phyloP scores from a whole-genome alignment of 92 coral and sea anemone genomes.

The Epizoanthus scotinus region DNA sequence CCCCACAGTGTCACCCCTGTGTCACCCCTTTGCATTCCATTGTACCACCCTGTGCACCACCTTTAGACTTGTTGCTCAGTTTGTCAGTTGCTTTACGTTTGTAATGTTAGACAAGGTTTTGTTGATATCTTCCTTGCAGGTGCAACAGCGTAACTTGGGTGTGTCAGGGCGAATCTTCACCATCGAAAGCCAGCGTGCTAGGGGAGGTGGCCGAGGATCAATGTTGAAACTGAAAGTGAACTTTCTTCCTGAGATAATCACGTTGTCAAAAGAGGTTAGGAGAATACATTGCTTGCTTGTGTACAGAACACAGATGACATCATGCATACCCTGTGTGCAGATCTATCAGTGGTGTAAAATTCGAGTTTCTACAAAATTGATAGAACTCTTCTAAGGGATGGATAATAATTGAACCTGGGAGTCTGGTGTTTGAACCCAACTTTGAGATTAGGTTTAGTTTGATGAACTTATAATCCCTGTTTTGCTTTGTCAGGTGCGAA shows the following conservation, averaged over 20 bases:
- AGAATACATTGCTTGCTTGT: too few species aligned
- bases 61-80: not conserved
- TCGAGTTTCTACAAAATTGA: too few species aligned
- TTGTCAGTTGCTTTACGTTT: not conserved
- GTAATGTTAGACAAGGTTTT: not conserved
- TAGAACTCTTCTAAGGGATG: too few species aligned
- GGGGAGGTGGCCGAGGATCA: slow-evolving; percentile 90
- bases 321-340: too few species aligned
- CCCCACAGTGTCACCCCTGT: too few species aligned
- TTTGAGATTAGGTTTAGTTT: not conserved
- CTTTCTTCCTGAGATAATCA: slow-evolving; percentile 97
- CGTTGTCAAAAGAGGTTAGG: slow-evolving; percentile 92
- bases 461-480: not conserved
- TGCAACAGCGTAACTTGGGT: slow-evolving; percentile 92
- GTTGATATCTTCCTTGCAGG: slow-evolving; percentile 48
- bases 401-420: too few species aligned
- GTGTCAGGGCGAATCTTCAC: slow-evolving; percentile 97
- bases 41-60: too few species aligned
- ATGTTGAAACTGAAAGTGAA: slow-evolving; percentile 92
- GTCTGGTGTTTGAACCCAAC: too few species aligned
- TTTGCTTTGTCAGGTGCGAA: slow-evolving; percentile 68
- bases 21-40: too few species aligned
- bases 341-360: too few species aligned
- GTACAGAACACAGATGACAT: too few species aligned
- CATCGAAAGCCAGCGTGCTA: slow-evolving; percentile 93